Evolutionary conservation across 2,888 invertebrate genomes (phyloP), one percentile per base, ranked within the genome.

Genomic region (Tetrapedia diversipes): DNA sequence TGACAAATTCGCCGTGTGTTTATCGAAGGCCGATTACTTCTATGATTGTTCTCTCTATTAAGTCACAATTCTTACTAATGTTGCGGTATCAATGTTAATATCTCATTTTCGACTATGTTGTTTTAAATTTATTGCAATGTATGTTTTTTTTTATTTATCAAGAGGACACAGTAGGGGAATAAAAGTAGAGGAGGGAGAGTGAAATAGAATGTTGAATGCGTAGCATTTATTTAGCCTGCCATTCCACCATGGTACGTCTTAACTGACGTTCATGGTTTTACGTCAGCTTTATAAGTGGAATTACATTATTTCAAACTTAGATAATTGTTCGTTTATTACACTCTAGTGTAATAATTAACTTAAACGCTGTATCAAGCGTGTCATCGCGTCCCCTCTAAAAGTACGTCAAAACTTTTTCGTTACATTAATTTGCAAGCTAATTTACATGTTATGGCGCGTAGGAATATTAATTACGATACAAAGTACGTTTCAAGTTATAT

Each of bases 151-250:
- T 8, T 24, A 39, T 51, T 47, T 22, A 57, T n/a, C 11, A 27
- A 27, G 24, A 24, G 27, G 24, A 32, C 19, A 10, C 37, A 41
- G 41, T 11, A 43, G 19, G 37, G n/a, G 53, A 53, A 19, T 29
- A 24, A 47, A 11, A 2, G 10, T 10, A 16, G 7, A 16, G 29
- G 8, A 32, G 68, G 37, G 22, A 43, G 37, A 72, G 29, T 14
- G 34, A 64, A 53, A 43, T 53, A 60, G 29, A 72, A 51, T 39
- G 22, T 53, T 51, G 8, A 14, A 53, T 59, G 51, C 39, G 51
- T 59, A 53, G 61, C 65, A 65, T 73, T 65, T 75, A 64, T 54
- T 65, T 73, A 54, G 59, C 37, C 10, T 43, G 32, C 8, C 45
- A 22, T 37, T 53, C 57, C 37, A 22, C 49, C 32, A 53, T 51